phyloP scores from a whole-genome alignment of 2,888 invertebrate species.

The Plebejus melissa region DNA sequence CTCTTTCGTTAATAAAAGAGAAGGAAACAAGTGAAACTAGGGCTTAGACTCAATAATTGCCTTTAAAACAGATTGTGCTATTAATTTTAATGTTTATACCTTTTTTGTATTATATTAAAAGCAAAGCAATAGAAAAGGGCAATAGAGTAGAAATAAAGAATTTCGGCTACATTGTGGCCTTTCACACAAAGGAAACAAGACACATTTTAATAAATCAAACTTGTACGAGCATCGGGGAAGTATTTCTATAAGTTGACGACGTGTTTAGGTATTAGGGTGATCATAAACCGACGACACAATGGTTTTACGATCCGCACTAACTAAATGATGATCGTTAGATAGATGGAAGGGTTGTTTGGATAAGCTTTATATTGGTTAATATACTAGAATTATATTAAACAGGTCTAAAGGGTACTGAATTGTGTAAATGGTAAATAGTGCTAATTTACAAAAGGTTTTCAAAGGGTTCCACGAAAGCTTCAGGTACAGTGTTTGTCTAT shows the following conservation, averaged over 20 bases:
- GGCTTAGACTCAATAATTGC: too few species aligned
- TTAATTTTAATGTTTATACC: background rate
- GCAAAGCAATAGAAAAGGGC: background rate
- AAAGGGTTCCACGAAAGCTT: background rate
- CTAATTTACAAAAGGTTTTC: background rate
- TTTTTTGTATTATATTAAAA: background rate
- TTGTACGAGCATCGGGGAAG: slow-evolving; percentile 39
- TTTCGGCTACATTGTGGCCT: background rate
- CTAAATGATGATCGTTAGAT: slow-evolving; percentile 64
- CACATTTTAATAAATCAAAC: slow-evolving; percentile 39
- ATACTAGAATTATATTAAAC: slow-evolving; percentile 10
- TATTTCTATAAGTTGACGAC: slow-evolving; percentile 45
- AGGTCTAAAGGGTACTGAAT: background rate
- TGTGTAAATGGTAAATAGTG: background rate
- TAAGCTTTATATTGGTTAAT: slow-evolving; percentile 45
- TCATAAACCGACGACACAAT: slow-evolving; percentile 67
- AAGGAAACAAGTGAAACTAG: too few species aligned
- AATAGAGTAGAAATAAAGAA: background rate
- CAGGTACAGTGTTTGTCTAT: background rate
- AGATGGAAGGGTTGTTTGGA: slow-evolving; percentile 53
- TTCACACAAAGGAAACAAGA: background rate
- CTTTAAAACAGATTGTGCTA: too few species aligned
- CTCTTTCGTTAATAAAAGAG: too few species aligned
- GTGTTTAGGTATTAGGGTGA: slow-evolving; percentile 37
- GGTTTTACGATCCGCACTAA: slow-evolving; percentile 70